Base-by-base conservation (phyloP, 2,888 invertebrate species). In the Apamea anceps region DNA sequence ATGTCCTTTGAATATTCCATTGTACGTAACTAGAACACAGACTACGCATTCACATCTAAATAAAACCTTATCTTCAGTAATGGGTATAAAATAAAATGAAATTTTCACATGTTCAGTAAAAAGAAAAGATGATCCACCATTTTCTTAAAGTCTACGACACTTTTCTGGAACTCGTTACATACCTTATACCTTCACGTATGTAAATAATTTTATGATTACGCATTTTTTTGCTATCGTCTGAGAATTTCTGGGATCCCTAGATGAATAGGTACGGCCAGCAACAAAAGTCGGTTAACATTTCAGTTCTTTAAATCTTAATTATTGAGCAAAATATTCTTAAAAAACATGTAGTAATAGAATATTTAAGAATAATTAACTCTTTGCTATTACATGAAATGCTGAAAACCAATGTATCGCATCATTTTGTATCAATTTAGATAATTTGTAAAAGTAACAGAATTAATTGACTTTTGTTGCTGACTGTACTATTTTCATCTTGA, bases 1-100 rank as follows among this genome's bases (percentile, higher is more conserved):
- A n/a, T n/a, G n/a, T n/a, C n/a, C n/a, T 89, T 88, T 86, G 76
- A 89, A 88, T 88, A 86, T 84, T 81, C 79, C 72, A 82, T 84
- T 85, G 80, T 81, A 70, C 62, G 77, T 78, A 87, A 85, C 85
- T 84, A 79, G 79, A 83, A 79, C 76, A 77, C 75, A 74, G 75
- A 75, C 72, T 75, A 88, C 78, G 75, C 79, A 82, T 82, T 87
- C 67, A n/a, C 72, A 81, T 83, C 76, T 80, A 67, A 80, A 89
- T 88, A 85, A 87, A 87, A 82, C 84, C 80, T 80, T 80, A 86
- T 80, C 80, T 84, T 65, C 65, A 71, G 74, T 80, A 86, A 88
- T 77, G 75, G 70, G 42, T 82, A 80, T 84, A 84, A 88, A 88
- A 84, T 88, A 81, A 88, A 88, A 87, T 75, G 68, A 77, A 76